These are phyloP conservation scores for Poecilia gillii DNA, from an alignment of 2,797 vertebrate species.

Conservation along the genomic window DNA sequence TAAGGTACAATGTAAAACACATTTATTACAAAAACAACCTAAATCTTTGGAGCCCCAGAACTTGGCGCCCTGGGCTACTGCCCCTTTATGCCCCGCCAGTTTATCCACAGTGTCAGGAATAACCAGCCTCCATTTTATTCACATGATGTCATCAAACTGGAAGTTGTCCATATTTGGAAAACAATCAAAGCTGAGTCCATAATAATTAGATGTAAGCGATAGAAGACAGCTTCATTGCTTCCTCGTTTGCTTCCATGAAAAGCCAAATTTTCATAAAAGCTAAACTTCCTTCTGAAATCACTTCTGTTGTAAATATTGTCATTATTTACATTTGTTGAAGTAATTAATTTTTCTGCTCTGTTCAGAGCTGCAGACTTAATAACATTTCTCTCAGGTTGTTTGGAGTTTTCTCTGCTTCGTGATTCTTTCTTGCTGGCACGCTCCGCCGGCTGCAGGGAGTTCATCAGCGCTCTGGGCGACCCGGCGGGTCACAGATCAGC, in stretches of 20 bases:
- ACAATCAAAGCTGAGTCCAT: neutral
- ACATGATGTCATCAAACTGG: neutral
- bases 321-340: neutral
- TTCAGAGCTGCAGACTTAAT: neutral
- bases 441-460: slow-evolving; percentile 7
- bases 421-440: neutral
- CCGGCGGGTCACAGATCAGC: slow-evolving; percentile 48
- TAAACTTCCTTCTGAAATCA: neutral
- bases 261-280: neutral
- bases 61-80: no score
- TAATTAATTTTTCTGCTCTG: neutral
- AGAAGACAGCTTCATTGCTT: neutral
- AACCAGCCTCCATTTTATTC: neutral
- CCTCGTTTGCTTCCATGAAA: neutral
- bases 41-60: no score
- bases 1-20: no score
- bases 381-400: neutral
- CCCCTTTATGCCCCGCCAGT: no score
- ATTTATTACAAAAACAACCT: no score
- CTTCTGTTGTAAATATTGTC: neutral
- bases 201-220: neutral
- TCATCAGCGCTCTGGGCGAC: slow-evolving; percentile 32
- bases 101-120: no score
- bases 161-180: neutral
- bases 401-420: neutral